Evolutionary conservation across 2,797 vertebrate species (phyloP).

Genomic region (Gymnothorax reevesii): DNA sequence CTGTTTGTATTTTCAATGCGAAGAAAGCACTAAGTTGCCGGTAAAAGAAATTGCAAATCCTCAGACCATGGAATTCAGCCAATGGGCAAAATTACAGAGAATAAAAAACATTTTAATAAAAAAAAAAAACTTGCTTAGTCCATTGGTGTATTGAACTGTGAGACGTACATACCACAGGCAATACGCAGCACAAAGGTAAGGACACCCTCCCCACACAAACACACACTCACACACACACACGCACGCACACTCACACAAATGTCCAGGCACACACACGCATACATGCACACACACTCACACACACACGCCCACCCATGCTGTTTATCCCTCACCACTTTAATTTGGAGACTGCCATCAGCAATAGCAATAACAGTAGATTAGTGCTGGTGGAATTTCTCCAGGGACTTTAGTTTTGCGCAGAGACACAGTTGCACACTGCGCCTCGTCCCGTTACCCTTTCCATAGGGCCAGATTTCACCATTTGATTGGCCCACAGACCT

Average conservation of each 20-base stretch:
- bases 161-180: slow-evolving; percentile 2
- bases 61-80: background rate
- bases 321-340: slow-evolving; percentile 69
- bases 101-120: background rate
- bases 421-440: slow-evolving; percentile 69
- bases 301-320: slow-evolving; percentile 58
- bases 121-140: background rate
- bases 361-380: slow-evolving; percentile 83
- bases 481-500: slow-evolving; percentile 66
- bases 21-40: background rate
- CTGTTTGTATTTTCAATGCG: slow-evolving; percentile 8
- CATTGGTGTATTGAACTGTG: background rate
- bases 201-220: background rate
- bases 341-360: slow-evolving; percentile 74
- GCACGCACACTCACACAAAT: background rate
- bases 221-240: background rate
- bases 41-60: background rate
- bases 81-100: background rate
- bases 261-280: background rate
- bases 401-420: slow-evolving; percentile 64
- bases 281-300: background rate
- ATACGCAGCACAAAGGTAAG: background rate
- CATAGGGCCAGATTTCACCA: slow-evolving; percentile 73
- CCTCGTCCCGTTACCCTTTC: slow-evolving; percentile 75
- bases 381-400: slow-evolving; percentile 74